Evolutionary conservation across 2,888 invertebrate genomes (phyloP).

Genomic region (Phaedon cochleariae): DNA sequence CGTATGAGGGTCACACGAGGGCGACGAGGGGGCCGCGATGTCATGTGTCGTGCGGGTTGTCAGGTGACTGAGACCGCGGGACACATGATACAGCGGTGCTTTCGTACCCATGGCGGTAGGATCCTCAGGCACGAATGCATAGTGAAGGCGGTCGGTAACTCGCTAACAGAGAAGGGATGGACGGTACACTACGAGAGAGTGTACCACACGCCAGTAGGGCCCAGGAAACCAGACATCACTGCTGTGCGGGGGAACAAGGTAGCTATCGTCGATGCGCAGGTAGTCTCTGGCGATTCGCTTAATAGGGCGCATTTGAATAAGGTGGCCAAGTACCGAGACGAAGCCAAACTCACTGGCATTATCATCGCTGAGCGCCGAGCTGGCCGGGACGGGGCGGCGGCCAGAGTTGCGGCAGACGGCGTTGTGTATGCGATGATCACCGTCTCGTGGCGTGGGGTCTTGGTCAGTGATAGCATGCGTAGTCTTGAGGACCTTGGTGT

Average conservation of each 20-base stretch:
- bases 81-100: no score
- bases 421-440: not conserved
- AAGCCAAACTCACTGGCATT: not conserved
- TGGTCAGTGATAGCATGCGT: not conserved
- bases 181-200: not conserved
- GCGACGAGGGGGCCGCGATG: not conserved
- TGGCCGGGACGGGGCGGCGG: not conserved
- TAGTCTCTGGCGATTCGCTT: not conserved
- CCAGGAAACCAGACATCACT: not conserved
- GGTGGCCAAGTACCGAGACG: not conserved
- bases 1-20: not conserved
- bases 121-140: not conserved
- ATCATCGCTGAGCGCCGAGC: not conserved
- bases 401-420: not conserved
- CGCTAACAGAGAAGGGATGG: not conserved
- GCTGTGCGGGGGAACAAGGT: not conserved
- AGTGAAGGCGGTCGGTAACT: not conserved
- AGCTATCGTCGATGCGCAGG: not conserved
- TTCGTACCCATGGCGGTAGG: slow-evolving; percentile 1
- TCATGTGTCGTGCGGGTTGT: not conserved
- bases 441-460: not conserved
- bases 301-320: not conserved
- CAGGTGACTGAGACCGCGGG: no score
- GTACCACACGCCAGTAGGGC: not conserved
- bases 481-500: not conserved